Percentiles rank a stretch among this genome's conserved stretches.
Conservation (phyloP, 2,888 invertebrate genomes). For the Campoplex capitator region DNA sequence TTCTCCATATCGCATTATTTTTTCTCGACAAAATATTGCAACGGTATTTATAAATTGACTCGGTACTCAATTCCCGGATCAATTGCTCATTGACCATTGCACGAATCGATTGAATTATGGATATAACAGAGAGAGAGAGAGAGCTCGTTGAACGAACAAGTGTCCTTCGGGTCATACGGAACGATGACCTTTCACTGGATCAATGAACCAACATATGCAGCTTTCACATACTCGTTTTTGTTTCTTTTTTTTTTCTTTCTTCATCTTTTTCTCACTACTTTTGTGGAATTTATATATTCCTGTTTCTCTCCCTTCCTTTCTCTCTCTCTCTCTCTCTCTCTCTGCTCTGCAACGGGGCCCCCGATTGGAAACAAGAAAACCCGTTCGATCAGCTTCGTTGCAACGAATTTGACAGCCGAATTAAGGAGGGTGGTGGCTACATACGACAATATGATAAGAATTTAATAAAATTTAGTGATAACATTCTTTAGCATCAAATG, state of each 20-base stretch:
- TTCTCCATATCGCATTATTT: constrained; percentile 19
- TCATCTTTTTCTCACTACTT: neutral
- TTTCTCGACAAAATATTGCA: neutral
- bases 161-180: constrained; percentile 46
- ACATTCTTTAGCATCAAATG: no score
- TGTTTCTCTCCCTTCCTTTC: neutral
- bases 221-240: constrained; percentile 6
- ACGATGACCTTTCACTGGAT: constrained; percentile 58
- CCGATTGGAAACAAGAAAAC: constrained; percentile 1
- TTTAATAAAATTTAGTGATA: no score
- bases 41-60: constrained; percentile 16
- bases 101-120: constrained; percentile 52
- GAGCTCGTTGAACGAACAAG: constrained; percentile 7
- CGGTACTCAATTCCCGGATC: constrained; percentile 47
- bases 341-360: neutral
- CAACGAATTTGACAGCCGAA: neutral
- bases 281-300: constrained; percentile 5
- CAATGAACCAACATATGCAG: constrained; percentile 28
- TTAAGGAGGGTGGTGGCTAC: neutral
- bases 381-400: neutral
- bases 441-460: no score
- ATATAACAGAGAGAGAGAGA: neutral
- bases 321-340: neutral
- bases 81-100: constrained; percentile 66
- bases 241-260: neutral